These are phyloP conservation scores for Aspidiotus destructor DNA, from an alignment of 2,888 invertebrate species.

Conservation along the genomic window DNA sequence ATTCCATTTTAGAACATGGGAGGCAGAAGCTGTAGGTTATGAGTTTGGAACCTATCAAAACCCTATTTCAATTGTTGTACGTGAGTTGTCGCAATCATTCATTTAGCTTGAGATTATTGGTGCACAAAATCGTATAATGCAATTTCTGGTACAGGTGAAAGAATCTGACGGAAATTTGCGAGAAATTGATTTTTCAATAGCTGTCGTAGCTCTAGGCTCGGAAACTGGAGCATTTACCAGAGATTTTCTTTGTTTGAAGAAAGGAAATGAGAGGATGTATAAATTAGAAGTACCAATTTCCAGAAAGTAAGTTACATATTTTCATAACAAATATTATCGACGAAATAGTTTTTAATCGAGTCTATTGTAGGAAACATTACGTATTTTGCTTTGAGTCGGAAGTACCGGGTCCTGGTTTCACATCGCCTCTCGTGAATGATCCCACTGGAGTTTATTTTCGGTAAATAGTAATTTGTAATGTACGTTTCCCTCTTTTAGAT, in stretches of 20 bases:
- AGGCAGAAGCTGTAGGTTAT: too few relatives aligned
- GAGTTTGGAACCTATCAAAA: too few relatives aligned
- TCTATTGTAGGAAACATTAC: conserved; percentile 58
- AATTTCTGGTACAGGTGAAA: conserved; percentile 44
- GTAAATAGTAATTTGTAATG: conserved; percentile 38
- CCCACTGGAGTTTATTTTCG: conserved; percentile 66
- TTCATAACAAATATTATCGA: too few relatives aligned
- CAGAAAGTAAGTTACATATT: conserved; percentile 7
- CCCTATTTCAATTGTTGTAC: too few relatives aligned
- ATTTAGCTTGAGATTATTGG: too few relatives aligned
- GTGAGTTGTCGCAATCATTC: too few relatives aligned
- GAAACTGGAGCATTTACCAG: conserved; percentile 50
- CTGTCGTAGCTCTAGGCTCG: conserved; percentile 76
- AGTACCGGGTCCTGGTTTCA: conserved; percentile 61
- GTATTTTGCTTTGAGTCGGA: conserved; percentile 66
- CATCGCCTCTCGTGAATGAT: conserved; percentile 73
- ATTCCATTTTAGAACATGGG: background rate
- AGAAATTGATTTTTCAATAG: conserved; percentile 60
- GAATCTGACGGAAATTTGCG: conserved; percentile 54
- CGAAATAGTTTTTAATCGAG: too few relatives aligned
- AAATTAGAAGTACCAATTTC: conserved; percentile 21
- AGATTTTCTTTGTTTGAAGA: conserved; percentile 11
- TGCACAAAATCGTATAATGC: too few relatives aligned
- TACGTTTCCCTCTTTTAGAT: too few relatives aligned
- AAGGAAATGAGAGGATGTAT: conserved; percentile 9